Base-by-base conservation (phyloP, 2,113 vertebrate genomes). In the Poeciliopsis turrubarensis region DNA sequence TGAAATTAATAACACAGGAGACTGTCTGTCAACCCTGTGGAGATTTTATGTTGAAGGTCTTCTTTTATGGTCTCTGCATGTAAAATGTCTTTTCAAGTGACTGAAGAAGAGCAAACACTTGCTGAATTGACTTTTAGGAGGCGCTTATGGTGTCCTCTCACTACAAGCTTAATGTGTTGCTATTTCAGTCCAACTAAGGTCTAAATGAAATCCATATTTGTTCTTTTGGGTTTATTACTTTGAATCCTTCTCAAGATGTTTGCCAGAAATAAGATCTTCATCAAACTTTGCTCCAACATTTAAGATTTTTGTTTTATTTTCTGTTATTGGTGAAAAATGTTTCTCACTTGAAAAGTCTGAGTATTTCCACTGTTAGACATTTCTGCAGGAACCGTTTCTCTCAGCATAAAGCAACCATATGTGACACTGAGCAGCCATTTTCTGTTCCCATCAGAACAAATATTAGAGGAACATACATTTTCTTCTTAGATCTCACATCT, bases 401-500 rank as follows among this genome's bases (percentile, higher is more conserved):
- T 77, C 81, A 89, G 80, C 78, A 89, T 82, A 92, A 87, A 87
- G 87, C 87, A 76, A 75, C 86, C 85, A 82, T 88, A 89, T 87
- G 90, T 80, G 87, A 90, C 83, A 68, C 60, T 80, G 89, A 91
- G 84, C 88, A 79, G 81, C 74, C 80, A 77, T 87, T 81, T 79
- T 39, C 70, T 75, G 39, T 69, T 68, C 69, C 65, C 87, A 87
- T 86, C 73, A 84, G 85, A 88, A 85, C 51, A 88, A 84, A 89
- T 89, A 91, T 90, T 90, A 91, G 80, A 89, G 84, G 88, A 85
- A 84, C 87, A 87, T 83, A 79, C 72, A 34, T 86, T 84, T 89
- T 78, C 86, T 74, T 85, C 85, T 90, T 83, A 79, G 73, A 86
- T 78, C 79, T 87, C 83, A 77, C 72, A 88, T 87, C 89, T 86